Conservation (phyloP, 2,797 vertebrate genomes). For the Ciconia nigra region DNA sequence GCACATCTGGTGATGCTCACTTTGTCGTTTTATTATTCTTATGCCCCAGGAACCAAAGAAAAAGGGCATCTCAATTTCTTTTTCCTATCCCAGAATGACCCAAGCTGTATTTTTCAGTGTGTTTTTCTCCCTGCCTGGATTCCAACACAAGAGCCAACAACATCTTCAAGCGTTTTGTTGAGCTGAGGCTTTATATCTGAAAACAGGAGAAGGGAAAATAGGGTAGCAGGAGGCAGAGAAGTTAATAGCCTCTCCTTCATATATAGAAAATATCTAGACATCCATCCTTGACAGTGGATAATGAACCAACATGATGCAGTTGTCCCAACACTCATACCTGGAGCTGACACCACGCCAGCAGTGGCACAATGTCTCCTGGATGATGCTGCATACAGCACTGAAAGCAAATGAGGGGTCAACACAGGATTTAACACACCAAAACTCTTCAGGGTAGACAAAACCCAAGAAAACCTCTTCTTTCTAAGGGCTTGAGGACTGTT, state of each 20-base stretch:
- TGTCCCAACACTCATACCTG: accelerated
- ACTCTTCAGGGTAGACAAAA: background rate
- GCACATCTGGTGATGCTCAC: background rate
- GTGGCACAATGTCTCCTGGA: background rate
- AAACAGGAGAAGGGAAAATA: background rate
- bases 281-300: background rate
- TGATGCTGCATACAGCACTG: background rate
- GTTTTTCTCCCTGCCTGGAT: background rate
- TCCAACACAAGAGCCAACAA: background rate
- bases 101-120: background rate
- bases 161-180: background rate
- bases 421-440: background rate
- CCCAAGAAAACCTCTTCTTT: background rate
- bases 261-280: background rate
- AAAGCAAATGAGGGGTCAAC: background rate
- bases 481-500: background rate
- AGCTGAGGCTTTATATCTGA: background rate
- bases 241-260: background rate
- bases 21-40: background rate
- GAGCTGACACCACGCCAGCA: accelerated
- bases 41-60: background rate
- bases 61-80: background rate
- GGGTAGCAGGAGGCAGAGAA: background rate
- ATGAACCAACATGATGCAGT: background rate
- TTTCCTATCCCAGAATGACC: background rate